Evolutionary conservation across 2,797 vertebrate species (phyloP).

Genomic region (Notolabrus celidotus): DNA sequence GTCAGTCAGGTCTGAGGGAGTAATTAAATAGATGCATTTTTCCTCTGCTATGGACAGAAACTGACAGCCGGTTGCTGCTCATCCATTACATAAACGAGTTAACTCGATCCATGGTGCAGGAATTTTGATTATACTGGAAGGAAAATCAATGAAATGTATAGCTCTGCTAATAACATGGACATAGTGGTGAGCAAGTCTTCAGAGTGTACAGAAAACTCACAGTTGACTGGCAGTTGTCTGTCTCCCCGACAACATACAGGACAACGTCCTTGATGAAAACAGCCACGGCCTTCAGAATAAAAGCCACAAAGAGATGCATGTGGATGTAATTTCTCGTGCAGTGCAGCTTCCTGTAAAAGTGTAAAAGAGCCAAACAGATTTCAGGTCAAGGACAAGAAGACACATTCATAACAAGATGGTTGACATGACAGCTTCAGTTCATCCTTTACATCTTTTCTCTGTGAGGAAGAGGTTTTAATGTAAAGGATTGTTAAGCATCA

Average conservation of each 20-base stretch:
- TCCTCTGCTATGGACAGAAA: constrained; percentile 13
- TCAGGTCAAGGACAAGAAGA: not conserved
- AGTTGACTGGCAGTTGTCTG: constrained; percentile 85
- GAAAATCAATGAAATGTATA: constrained; percentile 2
- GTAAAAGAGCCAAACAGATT: constrained; percentile 1
- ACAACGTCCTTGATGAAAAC: constrained; percentile 95
- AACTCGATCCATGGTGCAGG: constrained; percentile 6
- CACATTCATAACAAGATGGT: not conserved
- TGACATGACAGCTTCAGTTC: too few species aligned
- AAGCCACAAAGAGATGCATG: constrained; percentile 95
- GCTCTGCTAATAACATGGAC: constrained; percentile 2
- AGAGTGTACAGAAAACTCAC: constrained; percentile 82
- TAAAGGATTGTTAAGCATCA: too few species aligned
- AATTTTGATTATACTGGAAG: constrained; percentile 3
- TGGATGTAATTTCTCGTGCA: constrained; percentile 98
- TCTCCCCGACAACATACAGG: constrained; percentile 87
- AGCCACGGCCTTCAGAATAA: constrained; percentile 92
- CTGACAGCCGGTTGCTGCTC: not conserved
- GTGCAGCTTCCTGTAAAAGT: constrained; percentile 91
- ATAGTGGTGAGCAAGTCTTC: not conserved
- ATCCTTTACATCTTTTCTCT: too few species aligned
- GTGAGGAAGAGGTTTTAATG: too few species aligned
- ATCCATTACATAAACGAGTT: not conserved
- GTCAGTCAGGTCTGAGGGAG: constrained; percentile 26
- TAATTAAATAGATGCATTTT: constrained; percentile 7